These are phyloP conservation scores for Bucorvus abyssinicus DNA, from an alignment of 2,797 vertebrate species.

Conservation along the genomic window DNA sequence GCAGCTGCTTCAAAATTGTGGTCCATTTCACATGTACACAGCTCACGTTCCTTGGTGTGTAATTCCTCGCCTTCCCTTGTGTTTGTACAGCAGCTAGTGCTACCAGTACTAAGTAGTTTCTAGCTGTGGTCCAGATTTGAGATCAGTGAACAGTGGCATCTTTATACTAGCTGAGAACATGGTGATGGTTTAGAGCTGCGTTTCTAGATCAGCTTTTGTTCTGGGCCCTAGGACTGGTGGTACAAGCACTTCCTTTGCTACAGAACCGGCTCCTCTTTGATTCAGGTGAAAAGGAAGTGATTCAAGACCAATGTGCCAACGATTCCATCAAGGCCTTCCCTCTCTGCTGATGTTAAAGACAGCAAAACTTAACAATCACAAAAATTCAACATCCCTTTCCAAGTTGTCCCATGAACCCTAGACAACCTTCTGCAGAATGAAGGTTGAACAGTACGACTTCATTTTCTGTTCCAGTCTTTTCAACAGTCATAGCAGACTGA, in stretches of 20 bases:
- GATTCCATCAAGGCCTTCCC: background rate
- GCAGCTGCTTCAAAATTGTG: constrained; percentile 78
- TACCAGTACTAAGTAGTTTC: background rate
- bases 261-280: background rate
- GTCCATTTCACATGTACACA: constrained; percentile 57
- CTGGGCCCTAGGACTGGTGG: background rate
- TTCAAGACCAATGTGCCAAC: background rate
- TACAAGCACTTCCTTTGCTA: background rate
- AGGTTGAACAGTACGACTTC: background rate
- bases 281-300: background rate
- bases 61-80: background rate
- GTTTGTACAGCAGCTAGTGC: constrained; percentile 4
- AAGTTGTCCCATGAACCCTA: background rate
- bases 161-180: background rate
- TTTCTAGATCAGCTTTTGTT: background rate
- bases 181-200: constrained; percentile 9
- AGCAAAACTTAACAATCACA: background rate
- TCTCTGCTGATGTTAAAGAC: constrained; percentile 25
- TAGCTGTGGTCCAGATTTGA: background rate
- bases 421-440: background rate
- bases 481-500: background rate
- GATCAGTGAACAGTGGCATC: background rate
- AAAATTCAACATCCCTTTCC: constrained; percentile 7
- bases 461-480: background rate
- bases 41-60: background rate